Percentiles rank a stretch among this genome's conserved stretches.
phyloP scores from a whole-genome alignment of 1,140 invertebrate genomes.

The Drosophila bifasciata region DNA sequence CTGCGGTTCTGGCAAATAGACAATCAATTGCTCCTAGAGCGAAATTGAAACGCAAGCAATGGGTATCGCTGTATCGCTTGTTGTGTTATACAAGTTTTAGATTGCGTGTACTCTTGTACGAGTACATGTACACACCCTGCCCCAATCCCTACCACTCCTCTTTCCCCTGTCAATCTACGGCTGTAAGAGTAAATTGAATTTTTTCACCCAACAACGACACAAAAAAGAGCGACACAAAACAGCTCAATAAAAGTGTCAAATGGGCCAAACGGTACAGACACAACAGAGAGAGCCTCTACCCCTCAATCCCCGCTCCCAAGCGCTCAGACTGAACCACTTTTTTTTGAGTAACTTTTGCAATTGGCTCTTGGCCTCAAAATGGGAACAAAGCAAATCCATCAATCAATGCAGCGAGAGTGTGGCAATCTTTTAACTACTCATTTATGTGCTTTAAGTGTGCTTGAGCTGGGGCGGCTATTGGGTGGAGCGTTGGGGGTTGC shows the following conservation, averaged over 20 bases:
- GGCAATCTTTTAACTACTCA: constrained; percentile 64
- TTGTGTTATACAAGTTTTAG: constrained; percentile 66
- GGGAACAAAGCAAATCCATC: constrained; percentile 48
- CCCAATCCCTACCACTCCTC: neutral
- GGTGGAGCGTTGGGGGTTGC: neutral
- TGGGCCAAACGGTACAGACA: constrained; percentile 12
- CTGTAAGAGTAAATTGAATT: constrained; percentile 57
- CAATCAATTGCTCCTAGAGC: constrained; percentile 45
- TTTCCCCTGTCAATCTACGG: constrained; percentile 18
- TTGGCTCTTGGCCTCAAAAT: constrained; percentile 34
- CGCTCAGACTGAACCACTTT: neutral
- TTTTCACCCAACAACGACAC: constrained; percentile 44
- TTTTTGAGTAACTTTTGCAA: constrained; percentile 19
- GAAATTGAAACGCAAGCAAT: constrained; percentile 68
- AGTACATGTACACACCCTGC: neutral
- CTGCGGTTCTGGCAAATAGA: constrained; percentile 46
- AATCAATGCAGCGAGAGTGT: constrained; percentile 47
- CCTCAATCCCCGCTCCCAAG: too few relatives aligned
- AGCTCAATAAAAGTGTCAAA: constrained; percentile 61
- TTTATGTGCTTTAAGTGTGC: constrained; percentile 44
- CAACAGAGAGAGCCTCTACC: too few relatives aligned
- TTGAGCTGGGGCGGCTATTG: constrained; percentile 2
- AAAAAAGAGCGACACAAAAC: constrained; percentile 63
- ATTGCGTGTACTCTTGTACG: constrained; percentile 62
- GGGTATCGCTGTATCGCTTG: constrained; percentile 33